Base-by-base conservation (phyloP, 2,888 invertebrate species). In the Lasioglossum marginatum region DNA sequence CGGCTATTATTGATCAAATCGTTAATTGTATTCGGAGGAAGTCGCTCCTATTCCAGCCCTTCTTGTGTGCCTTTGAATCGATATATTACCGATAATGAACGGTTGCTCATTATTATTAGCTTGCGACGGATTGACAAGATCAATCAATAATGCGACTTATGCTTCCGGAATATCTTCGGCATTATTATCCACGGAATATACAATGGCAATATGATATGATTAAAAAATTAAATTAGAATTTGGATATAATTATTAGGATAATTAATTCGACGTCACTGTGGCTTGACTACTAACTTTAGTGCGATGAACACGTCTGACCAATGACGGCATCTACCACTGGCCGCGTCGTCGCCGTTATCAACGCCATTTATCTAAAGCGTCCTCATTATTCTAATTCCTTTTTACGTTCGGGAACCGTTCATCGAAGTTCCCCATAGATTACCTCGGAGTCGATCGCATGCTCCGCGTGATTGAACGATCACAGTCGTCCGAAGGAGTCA, bases 401-500 rank as follows among this genome's bases (percentile, higher is more conserved):
- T 86, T 83, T 86, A 85, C 68, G 63, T 19, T 37, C 63, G 57
- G 14, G n/a, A 23, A 27, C 57, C 76, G 68, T 72, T 78, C 37
- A 60, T 79, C 79, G 74, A 87, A 84, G 66, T 81, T 84, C n/a
- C 60, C n/a, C 12, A 14, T 73, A 66, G 80, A 88, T 88, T 88
- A 82, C 84, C 16, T 77, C 71, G 60, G 79, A 78, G 78, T 57
- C 66, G 77, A 86, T 88, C 81, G 89, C 89, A 89, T 88, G 89
- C 72, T 72, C 74, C 72, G 31, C 37, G 71, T 79, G 84, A 88
- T 88, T 86, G 83, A 87, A 89, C 83, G 84, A 78, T 79, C 78
- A 57, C 81, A 74, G 75, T 83, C 52, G 88, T 45, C 72, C 77
- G 45, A 57, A 77, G 87, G 78, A 82, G 81, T 86, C 83, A 86